These are phyloP conservation scores for Gastrophryne carolinensis DNA, from an alignment of 2,797 vertebrate species.

Conservation along the genomic window DNA sequence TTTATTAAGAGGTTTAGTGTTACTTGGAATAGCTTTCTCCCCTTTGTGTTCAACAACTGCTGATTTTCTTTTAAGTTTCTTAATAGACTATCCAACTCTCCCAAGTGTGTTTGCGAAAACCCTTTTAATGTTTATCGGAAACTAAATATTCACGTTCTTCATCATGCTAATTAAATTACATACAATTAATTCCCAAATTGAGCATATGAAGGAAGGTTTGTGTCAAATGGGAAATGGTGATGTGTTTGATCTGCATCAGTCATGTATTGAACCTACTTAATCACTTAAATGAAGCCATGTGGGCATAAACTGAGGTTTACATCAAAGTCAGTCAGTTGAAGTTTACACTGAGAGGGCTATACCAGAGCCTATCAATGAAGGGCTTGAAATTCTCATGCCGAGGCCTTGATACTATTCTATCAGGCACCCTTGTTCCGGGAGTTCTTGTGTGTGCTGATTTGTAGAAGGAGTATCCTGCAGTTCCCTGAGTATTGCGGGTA, in stretches of 20 bases:
- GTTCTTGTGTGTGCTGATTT: no score
- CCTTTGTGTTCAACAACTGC: constrained; percentile 5
- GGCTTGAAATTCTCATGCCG: no score
- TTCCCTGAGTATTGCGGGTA: no score
- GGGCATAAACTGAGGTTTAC: neutral
- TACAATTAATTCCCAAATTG: constrained; percentile 27
- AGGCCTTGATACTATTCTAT: no score
- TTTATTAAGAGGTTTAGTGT: constrained; percentile 48
- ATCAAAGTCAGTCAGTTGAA: no score
- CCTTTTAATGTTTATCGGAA: constrained; percentile 43
- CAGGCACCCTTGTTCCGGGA: no score
- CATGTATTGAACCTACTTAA: neutral
- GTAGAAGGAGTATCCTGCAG: no score
- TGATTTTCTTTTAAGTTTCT: constrained; percentile 45
- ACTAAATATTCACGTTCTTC: constrained; percentile 29
- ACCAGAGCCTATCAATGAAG: no score
- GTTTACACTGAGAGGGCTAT: no score
- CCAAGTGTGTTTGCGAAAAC: constrained; percentile 27
- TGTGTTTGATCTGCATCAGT: constrained; percentile 24
- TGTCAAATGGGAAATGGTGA: constrained; percentile 5
- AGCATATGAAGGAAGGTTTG: neutral
- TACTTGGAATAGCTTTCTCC: constrained; percentile 35
- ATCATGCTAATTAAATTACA: constrained; percentile 43
- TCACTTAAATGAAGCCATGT: neutral
- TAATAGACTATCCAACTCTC: constrained; percentile 35